Evolutionary conservation across 2,888 invertebrate species (phyloP).

Genomic region (Gandaritis pyraliata): DNA sequence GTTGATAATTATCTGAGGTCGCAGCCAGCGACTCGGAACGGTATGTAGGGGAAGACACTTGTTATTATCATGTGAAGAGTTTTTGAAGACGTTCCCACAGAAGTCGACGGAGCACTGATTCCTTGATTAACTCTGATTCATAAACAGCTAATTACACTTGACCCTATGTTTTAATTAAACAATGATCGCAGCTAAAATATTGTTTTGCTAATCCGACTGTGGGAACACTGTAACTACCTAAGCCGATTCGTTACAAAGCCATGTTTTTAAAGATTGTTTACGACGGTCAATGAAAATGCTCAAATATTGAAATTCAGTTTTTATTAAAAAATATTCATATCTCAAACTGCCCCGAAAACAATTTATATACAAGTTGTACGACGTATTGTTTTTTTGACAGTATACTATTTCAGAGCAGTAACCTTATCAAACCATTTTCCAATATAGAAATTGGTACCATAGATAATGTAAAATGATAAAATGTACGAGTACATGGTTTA

Average conservation of each 20-base stretch:
- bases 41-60: conserved; percentile 75
- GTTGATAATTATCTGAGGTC: conserved; percentile 81
- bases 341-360: conserved; percentile 65
- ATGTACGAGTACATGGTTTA: conserved; percentile 60
- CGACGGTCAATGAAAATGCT: conserved; percentile 42
- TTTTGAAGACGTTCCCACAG: conserved; percentile 82
- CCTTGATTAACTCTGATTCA: conserved; percentile 79
- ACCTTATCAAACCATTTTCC: conserved; percentile 59
- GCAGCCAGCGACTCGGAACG: conserved; percentile 74
- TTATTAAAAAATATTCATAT: conserved; percentile 81
- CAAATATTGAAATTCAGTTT: conserved; percentile 68
- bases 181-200: conserved; percentile 56
- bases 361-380: conserved; percentile 49
- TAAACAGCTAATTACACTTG: conserved; percentile 78
- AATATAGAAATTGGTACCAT: conserved; percentile 59
- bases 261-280: conserved; percentile 2
- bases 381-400: conserved; percentile 49
- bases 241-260: conserved; percentile 17
- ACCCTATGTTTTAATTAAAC: conserved; percentile 70
- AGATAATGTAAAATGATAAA: conserved; percentile 69
- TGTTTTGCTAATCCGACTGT: conserved; percentile 42
- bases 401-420: conserved; percentile 56
- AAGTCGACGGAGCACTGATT: conserved; percentile 69
- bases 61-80: conserved; percentile 82
- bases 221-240: conserved; percentile 34